Evolutionary conservation across 2,113 vertebrate genomes (phyloP), one percentile per base, ranked within the genome.

Genomic region (Talpa occidentalis): DNA sequence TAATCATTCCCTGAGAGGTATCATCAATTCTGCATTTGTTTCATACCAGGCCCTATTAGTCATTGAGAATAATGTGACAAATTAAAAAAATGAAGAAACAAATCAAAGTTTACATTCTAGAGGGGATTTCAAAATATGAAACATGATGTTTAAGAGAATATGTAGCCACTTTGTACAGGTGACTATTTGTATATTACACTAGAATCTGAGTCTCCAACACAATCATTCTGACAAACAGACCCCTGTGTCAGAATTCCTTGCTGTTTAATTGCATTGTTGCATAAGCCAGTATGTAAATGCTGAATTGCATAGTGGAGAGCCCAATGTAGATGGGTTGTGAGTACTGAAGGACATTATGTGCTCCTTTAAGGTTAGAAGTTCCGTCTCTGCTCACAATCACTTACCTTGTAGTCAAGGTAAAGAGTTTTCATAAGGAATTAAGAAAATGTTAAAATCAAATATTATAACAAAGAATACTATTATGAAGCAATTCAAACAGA

Each of bases 51-150:
- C 12, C 42, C 16, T 37, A 28, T 56, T 40, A 44, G 14, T 22
- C 69, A 40, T 40, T 70, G n/a, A 83, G 22, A 88, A 79, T 47
- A 95, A 56, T 24, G 9, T 89, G 10, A 62, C 40, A 73, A 81
- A 44, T 5, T 59, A 30, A 3, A 35, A 35, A 86, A 80, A 35
- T 28, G 21, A 22, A 22, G 2, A 32, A 37, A 10, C 7, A 49
- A 49, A 49, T 49, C 47, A 49, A 40, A 47, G 6, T 8, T 64
- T 72, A 22, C 5, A 56, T 84, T 83, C 16, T 35, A 64, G 37
- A 72, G 19, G 21, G 4, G 3, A 30, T 52, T 21, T 35, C 10
- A 37, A 70, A n/a, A 60, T 83, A 56, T 32, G 26, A 6, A 76
- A 74, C n/a, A 26, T 24, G 3, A 56, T 59, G 19, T 1, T 32